These are phyloP conservation scores for Podarcis raffonei DNA, from an alignment of 2,113 vertebrate species.

Conservation along the genomic window DNA sequence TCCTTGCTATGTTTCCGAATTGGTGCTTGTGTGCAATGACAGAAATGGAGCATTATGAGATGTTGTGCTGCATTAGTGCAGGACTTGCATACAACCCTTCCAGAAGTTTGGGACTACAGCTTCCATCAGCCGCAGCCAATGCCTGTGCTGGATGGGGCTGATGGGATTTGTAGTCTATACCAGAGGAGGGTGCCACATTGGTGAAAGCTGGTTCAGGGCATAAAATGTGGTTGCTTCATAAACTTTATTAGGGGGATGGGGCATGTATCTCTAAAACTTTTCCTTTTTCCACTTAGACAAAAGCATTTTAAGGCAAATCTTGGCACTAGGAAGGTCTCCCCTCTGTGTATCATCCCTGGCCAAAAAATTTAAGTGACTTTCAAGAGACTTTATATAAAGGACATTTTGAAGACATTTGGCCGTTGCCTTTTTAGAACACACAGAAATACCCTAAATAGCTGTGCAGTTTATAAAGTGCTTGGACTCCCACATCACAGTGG, in stretches of 20 bases:
- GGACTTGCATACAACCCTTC: too few relatives aligned
- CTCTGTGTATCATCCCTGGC: neutral
- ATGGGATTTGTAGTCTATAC: too few relatives aligned
- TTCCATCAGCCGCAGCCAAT: too few relatives aligned
- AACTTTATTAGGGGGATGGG: neutral
- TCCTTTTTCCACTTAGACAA: neutral
- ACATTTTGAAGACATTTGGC: neutral
- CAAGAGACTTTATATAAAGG: slow-evolving; percentile 5
- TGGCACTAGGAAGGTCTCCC: neutral
- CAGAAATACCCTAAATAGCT: neutral
- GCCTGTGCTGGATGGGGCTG: too few relatives aligned
- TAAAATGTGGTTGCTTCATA: neutral
- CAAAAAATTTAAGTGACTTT: neutral
- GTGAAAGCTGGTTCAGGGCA: neutral
- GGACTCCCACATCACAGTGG: neutral
- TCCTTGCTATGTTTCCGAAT: neutral
- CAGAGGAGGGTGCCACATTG: neutral
- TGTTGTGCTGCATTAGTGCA: neutral
- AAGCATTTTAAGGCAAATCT: neutral
- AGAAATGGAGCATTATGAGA: neutral
- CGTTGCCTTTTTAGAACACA: neutral
- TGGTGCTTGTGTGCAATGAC: neutral
- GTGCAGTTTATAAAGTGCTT: neutral
- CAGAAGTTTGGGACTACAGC: too few relatives aligned
- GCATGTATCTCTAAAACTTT: neutral